These are phyloP conservation scores for Thecophora atra DNA, from an alignment of 2,888 invertebrate species.

Conservation along the genomic window DNA sequence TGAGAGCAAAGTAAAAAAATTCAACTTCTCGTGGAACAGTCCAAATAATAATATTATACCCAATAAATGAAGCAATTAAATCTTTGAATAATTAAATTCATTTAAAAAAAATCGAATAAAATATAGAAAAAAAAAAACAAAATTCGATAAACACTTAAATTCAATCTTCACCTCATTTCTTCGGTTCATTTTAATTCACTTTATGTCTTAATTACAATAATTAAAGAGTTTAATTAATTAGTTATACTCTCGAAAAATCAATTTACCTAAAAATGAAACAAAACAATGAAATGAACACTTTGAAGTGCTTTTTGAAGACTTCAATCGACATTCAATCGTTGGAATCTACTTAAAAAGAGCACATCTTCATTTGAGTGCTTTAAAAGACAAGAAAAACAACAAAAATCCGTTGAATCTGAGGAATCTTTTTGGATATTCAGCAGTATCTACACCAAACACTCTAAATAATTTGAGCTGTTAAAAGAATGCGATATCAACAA, in stretches of 20 bases:
- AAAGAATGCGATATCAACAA: slow-evolving; percentile 28
- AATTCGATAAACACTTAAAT: too few species aligned
- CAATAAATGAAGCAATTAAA: too few species aligned
- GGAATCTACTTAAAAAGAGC: background rate
- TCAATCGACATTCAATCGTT: slow-evolving; percentile 2
- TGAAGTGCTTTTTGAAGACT: background rate
- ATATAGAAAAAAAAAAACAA: too few species aligned
- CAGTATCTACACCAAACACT: slow-evolving; percentile 12
- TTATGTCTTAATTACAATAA: background rate
- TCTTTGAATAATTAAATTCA: too few species aligned
- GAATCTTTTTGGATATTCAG: slow-evolving; percentile 13
- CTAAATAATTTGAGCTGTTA: slow-evolving; percentile 27
- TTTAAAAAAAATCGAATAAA: too few species aligned
- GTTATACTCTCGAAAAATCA: background rate
- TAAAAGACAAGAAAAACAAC: background rate
- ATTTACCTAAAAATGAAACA: background rate
- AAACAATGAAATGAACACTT: background rate
- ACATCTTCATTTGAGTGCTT: background rate
- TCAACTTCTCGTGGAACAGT: too few species aligned
- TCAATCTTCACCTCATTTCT: too few species aligned
- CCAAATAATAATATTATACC: too few species aligned
- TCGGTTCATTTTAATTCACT: background rate
- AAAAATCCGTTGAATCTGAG: background rate
- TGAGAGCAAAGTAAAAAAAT: too few species aligned
- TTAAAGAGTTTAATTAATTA: too few species aligned